Evolutionary conservation across 2,797 vertebrate species (phyloP).

Genomic region (Peromyscus aztecus): DNA sequence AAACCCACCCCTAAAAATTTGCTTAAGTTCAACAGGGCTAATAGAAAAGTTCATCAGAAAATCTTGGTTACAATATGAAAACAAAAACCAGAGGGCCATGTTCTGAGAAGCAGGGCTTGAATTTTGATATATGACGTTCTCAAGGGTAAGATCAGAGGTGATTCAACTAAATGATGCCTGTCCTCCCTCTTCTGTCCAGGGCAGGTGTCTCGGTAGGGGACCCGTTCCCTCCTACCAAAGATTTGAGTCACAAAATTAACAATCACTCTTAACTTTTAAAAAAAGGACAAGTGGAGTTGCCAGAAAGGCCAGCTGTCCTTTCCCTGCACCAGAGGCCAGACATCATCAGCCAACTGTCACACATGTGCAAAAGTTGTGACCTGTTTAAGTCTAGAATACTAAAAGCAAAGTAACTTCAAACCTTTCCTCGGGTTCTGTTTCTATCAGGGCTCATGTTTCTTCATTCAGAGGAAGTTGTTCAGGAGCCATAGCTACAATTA

Average conservation of each 20-base stretch:
- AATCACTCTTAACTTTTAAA: conserved; percentile 2
- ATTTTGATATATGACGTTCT: background rate
- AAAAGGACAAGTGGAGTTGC: background rate
- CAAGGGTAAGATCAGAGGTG: background rate
- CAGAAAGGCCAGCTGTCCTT: background rate
- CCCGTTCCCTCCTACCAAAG: background rate
- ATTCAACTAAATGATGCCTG: background rate
- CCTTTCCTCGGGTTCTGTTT: background rate
- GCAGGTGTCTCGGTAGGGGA: background rate
- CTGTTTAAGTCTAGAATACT: background rate
- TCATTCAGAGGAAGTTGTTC: conserved; percentile 37
- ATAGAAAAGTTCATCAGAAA: background rate
- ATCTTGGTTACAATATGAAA: background rate
- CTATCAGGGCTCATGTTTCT: background rate
- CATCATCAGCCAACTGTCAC: background rate
- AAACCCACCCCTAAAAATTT: background rate
- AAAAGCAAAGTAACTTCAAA: background rate
- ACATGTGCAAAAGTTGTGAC: background rate
- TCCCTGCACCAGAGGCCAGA: background rate
- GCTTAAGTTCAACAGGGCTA: background rate
- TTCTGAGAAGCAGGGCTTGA: conserved; percentile 32
- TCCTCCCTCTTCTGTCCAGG: background rate
- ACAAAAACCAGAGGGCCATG: background rate
- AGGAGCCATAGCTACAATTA: background rate
- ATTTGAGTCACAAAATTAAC: conserved; percentile 35